These are phyloP conservation scores for Adelges cooleyi DNA, from an alignment of 1,140 invertebrate species.

Conservation along the genomic window DNA sequence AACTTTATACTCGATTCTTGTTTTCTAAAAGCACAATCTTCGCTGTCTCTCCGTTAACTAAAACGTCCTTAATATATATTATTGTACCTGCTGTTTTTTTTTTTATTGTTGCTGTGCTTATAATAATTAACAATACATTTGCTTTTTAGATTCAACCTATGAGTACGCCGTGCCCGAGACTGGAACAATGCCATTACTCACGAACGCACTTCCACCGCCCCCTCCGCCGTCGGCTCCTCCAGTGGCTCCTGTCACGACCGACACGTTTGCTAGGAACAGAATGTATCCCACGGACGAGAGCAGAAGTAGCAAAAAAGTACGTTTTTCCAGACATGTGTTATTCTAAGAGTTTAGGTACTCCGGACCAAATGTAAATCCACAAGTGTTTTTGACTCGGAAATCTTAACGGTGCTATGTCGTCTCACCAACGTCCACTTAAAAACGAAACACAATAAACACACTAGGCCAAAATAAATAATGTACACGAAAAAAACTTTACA, in stretches of 20 bases:
- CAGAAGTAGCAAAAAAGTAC: slow-evolving; percentile 23
- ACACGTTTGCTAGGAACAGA: slow-evolving; percentile 14
- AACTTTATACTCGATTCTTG: too few species aligned
- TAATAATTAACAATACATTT: too few species aligned
- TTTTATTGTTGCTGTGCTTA: too few species aligned
- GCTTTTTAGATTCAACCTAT: slow-evolving; percentile 40
- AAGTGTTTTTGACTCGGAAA: slow-evolving; percentile 9
- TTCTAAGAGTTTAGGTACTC: neutral
- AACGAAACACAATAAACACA: too few species aligned
- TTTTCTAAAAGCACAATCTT: too few species aligned
- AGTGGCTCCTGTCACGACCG: slow-evolving; percentile 1
- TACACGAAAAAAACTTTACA: too few species aligned
- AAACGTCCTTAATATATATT: too few species aligned
- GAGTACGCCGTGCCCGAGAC: slow-evolving; percentile 66
- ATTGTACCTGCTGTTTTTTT: too few species aligned
- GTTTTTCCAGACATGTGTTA: slow-evolving; percentile 1
- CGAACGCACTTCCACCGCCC: slow-evolving; percentile 33
- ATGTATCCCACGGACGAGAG: slow-evolving; percentile 29
- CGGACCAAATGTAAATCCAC: slow-evolving; percentile 15
- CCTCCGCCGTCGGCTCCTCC: slow-evolving; percentile 33
- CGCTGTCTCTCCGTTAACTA: too few species aligned
- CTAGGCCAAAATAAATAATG: too few species aligned
- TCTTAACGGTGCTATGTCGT: slow-evolving; percentile 6
- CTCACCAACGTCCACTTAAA: slow-evolving; percentile 7
- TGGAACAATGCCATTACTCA: slow-evolving; percentile 53